Evolutionary conservation across 2,888 invertebrate species (phyloP).

Genomic region (Syrista parreyssii): DNA sequence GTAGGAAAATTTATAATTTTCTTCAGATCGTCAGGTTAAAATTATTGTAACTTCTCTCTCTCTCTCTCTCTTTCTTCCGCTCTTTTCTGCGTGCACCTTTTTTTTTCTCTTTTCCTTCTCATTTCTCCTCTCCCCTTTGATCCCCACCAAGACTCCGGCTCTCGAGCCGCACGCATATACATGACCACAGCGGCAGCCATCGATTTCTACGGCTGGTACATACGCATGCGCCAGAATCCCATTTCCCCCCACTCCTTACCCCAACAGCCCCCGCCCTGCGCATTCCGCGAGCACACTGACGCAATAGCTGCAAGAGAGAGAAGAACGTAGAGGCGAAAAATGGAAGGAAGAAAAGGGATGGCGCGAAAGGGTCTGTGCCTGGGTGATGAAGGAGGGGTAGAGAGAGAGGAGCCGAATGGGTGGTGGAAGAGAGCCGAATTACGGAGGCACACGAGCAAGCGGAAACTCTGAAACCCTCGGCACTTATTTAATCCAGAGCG

Average conservation of each 20-base stretch:
- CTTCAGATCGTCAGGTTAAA: neutral
- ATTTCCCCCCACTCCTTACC: neutral
- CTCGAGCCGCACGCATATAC: neutral
- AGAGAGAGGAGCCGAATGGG: neutral
- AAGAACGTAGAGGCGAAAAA: neutral
- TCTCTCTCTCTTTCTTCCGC: neutral
- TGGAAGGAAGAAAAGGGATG: neutral
- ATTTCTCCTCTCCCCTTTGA: neutral
- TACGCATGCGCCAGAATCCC: constrained; percentile 42
- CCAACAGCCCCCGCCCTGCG: neutral
- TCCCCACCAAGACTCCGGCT: neutral
- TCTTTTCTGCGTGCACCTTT: neutral
- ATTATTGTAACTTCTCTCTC: neutral
- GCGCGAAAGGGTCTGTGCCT: neutral
- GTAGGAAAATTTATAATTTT: neutral
- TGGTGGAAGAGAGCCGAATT: neutral
- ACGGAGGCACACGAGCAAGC: constrained; percentile 6
- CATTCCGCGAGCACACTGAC: neutral
- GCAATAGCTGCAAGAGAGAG: neutral
- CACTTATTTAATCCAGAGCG: constrained; percentile 39
- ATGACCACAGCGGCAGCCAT: constrained; percentile 42
- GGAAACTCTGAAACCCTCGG: constrained; percentile 29
- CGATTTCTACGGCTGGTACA: constrained; percentile 46
- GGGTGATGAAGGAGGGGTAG: neutral
- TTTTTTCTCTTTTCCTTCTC: neutral